Conservation (phyloP, 2,113 vertebrate genomes). For the Sciurus niger region DNA sequence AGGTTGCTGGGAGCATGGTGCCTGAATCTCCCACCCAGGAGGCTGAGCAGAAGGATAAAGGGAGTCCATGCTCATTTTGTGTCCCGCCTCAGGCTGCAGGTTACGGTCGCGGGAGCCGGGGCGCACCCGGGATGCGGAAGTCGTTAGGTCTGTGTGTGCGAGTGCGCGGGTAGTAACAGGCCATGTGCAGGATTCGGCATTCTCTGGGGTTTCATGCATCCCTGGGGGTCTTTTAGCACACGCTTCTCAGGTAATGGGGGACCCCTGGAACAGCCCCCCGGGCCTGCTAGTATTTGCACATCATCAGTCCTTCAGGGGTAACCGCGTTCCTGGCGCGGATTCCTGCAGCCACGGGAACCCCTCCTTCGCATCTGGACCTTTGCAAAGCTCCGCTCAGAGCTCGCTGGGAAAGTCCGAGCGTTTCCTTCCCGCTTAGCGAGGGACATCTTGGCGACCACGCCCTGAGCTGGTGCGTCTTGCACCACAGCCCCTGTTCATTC, state of each 20-base stretch:
- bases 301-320: no score
- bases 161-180: no score
- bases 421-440: neutral
- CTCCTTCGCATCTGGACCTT: accelerated
- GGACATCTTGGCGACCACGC: neutral
- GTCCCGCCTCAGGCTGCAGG: neutral
- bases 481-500: neutral
- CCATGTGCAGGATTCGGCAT: accelerated
- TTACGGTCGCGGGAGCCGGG: neutral
- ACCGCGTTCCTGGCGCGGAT: no score
- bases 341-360: no score
- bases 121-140: neutral
- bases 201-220: neutral
- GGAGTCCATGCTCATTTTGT: neutral
- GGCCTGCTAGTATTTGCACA: no score
- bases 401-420: neutral
- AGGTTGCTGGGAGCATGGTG: neutral
- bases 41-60: neutral
- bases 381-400: accelerated
- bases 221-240: neutral
- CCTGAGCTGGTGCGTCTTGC: accelerated
- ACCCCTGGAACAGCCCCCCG: neutral
- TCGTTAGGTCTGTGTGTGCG: neutral
- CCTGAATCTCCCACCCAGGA: neutral
- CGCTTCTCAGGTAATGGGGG: neutral